Evolutionary conservation across 2,888 invertebrate species (phyloP).

Genomic region (Ferrisia virgata): DNA sequence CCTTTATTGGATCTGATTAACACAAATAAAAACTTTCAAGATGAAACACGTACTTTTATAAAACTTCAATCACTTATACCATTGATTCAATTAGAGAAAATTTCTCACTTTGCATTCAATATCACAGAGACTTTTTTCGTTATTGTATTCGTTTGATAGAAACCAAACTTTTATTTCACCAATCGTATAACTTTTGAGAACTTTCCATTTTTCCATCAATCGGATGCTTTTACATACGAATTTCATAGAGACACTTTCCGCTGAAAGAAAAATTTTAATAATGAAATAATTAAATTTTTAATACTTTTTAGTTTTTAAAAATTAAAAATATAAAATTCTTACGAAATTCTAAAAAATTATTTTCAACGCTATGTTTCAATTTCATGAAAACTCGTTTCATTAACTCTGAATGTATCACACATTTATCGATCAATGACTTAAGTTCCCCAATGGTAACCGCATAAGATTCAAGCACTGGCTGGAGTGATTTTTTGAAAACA

Average conservation of each 20-base stretch:
- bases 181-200: conserved; percentile 61
- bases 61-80: background rate
- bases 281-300: background rate
- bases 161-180: conserved; percentile 55
- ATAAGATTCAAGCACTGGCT: conserved; percentile 14
- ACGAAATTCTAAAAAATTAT: conserved; percentile 6
- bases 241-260: conserved; percentile 83
- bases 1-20: background rate
- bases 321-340: background rate
- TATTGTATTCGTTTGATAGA: conserved; percentile 55
- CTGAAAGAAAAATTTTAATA: conserved; percentile 55
- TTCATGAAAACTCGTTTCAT: background rate
- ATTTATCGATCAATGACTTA: background rate
- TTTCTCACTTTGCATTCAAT: conserved; percentile 53
- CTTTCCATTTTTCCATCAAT: conserved; percentile 75
- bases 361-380: background rate
- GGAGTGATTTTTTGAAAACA: background rate
- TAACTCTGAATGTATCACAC: background rate
- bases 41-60: background rate
- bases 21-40: background rate
- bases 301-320: background rate
- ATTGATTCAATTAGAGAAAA: background rate
- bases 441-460: background rate
- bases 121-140: conserved; percentile 53
- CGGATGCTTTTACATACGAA: conserved; percentile 81